Evolutionary conservation across 2,888 invertebrate species (phyloP), one percentile per base, ranked within the genome.

Genomic region (Dynastes tityus): DNA sequence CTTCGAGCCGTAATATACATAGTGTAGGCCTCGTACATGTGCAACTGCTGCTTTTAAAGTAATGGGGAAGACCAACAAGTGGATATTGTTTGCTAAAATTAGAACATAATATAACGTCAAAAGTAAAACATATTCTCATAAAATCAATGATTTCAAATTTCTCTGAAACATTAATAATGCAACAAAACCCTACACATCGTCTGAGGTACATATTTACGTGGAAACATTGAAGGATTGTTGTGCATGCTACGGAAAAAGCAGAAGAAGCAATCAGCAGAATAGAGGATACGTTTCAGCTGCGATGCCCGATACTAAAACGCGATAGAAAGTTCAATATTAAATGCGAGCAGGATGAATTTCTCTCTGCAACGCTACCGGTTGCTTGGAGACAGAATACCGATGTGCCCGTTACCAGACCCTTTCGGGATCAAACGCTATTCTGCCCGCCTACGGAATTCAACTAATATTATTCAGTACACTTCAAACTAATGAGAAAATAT

Each of bases 401-500:
- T 73, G 78, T 53, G 67, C 78, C 64, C 53, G 65, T 51, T 67
- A 65, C 74, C 74, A 67, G 64, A 49, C 63, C 76, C 67, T 75
- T 78, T 71, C 78, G 8, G 79, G 82, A 81, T 82, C 83, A 83
- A 82, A 83, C 82, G 79, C 76, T 77, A 78, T 45, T 70, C 63
- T 51, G 11, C 51, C 53, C 73, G 78, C 74, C 78, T 76, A 77
- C 68, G 83, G 83, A 83, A 83, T 83, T 82, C 82, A 80, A 79
- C 82, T 81, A 81, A 82, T 81, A 82, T 82, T 71, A 80, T 78
- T 78, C 80, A 74, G 80, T 78, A 68, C 80, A 74, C 79, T 77
- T 67, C 61, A 73, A 27, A 58, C 73, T 79, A 79, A 77, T 77
- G 80, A 80, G 83, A 82, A 81, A 83, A 83, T 83, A 83, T 83